Evolutionary conservation across 2,888 invertebrate species (phyloP).

Genomic region (Andrena praecox): DNA sequence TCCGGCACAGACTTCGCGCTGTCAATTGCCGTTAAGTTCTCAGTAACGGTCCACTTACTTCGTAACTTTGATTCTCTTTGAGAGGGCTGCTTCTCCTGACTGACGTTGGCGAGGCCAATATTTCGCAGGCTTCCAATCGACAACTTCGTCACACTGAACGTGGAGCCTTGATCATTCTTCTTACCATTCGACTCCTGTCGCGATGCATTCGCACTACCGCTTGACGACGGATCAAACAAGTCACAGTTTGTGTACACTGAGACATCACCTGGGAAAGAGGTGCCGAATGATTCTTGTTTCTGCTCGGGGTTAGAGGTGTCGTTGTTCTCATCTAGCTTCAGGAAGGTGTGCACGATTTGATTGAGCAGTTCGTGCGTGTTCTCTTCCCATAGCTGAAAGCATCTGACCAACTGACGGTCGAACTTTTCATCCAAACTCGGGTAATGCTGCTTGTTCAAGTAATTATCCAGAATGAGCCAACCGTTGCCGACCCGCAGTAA

Average conservation of each 20-base stretch:
- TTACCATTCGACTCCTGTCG: slow-evolving; percentile 33
- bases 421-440: slow-evolving; percentile 75
- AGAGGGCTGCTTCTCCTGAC: slow-evolving; percentile 48
- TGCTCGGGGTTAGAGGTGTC: slow-evolving; percentile 48
- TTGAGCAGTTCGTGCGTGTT: slow-evolving; percentile 76
- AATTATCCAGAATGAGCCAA: slow-evolving; percentile 81
- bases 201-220: slow-evolving; percentile 7
- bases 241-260: slow-evolving; percentile 77
- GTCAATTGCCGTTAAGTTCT: slow-evolving; percentile 70
- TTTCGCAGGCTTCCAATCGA: slow-evolving; percentile 29
- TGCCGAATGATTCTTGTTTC: slow-evolving; percentile 61
- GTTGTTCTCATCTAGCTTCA: slow-evolving; percentile 72
- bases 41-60: slow-evolving; percentile 81
- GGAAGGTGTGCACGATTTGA: slow-evolving; percentile 75
- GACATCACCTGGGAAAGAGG: slow-evolving; percentile 81
- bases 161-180: slow-evolving; percentile 9
- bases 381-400: slow-evolving; percentile 78
- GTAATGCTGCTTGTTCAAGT: slow-evolving; percentile 80
- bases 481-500: slow-evolving; percentile 80
- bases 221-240: slow-evolving; percentile 66
- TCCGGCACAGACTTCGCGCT: slow-evolving; percentile 63
- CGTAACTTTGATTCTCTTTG: slow-evolving; percentile 79
- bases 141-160: background rate
- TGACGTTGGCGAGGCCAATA: slow-evolving; percentile 34
- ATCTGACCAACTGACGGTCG: slow-evolving; percentile 71